These are phyloP conservation scores for Enteromius argenteus DNA, from an alignment of 2,797 vertebrate species.

Conservation along the genomic window DNA sequence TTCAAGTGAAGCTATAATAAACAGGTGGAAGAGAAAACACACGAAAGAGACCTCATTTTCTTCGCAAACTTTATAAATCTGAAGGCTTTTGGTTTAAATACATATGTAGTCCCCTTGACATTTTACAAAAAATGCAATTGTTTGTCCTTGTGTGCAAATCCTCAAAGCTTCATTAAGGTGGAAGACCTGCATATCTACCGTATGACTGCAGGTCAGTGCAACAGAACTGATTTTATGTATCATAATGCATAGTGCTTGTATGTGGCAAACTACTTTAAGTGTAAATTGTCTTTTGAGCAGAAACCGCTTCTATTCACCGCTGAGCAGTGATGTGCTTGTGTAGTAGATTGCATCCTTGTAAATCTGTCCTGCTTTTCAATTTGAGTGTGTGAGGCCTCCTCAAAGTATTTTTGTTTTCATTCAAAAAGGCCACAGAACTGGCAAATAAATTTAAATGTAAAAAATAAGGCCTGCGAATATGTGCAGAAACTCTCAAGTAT, in stretches of 20 bases:
- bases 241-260: not conserved
- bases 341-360: not conserved
- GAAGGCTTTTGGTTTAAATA: constrained; percentile 56
- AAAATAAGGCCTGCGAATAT: constrained; percentile 21
- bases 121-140: constrained; percentile 48
- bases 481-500: constrained; percentile 18
- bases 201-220: not conserved
- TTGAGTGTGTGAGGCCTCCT: not conserved
- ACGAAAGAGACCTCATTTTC: not conserved
- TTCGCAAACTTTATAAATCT: constrained; percentile 56
- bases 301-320: not conserved
- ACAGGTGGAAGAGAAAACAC: not conserved
- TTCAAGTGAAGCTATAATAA: not conserved
- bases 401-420: not conserved
- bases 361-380: not conserved
- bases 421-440: constrained; percentile 44
- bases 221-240: not conserved
- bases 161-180: constrained; percentile 21
- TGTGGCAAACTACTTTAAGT: constrained; percentile 3
- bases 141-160: constrained; percentile 51
- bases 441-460: not conserved
- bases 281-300: not conserved
- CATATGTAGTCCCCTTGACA: constrained; percentile 46
- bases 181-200: constrained; percentile 21
- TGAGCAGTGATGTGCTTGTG: constrained; percentile 31